These are phyloP conservation scores for Paradisaea rubra DNA, from an alignment of 2,113 vertebrate species.

Conservation along the genomic window DNA sequence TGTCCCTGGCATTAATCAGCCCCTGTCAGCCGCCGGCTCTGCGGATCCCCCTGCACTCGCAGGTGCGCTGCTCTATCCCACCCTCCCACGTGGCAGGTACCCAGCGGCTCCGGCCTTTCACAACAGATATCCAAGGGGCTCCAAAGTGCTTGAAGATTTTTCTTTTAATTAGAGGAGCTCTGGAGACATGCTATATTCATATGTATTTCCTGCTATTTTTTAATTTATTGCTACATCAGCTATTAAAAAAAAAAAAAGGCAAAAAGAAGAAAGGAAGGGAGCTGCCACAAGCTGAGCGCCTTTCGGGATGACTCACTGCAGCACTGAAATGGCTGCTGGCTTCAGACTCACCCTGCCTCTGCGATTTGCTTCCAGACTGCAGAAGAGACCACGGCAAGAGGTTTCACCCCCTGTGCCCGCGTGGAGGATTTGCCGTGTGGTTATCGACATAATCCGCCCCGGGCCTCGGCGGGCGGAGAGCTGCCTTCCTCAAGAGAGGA, in stretches of 20 bases:
- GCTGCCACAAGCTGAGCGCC: slow-evolving; percentile 29
- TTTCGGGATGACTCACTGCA: slow-evolving; percentile 54
- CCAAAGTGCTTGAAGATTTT: not conserved
- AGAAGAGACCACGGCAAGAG: not conserved
- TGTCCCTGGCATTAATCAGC: not conserved
- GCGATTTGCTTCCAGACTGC: not conserved
- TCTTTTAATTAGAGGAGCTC: slow-evolving; percentile 14
- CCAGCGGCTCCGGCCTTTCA: not conserved
- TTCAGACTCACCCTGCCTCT: slow-evolving; percentile 38
- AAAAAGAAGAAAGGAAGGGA: slow-evolving; percentile 29
- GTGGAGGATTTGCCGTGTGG: not conserved
- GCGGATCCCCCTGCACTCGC: not conserved
- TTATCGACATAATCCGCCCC: not conserved
- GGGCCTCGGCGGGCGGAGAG: fast-evolving
- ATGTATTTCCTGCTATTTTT: not conserved
- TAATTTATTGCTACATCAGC: slow-evolving; percentile 46
- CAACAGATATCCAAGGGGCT: not conserved
- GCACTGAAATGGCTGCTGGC: slow-evolving; percentile 51
- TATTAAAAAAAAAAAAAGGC: not conserved
- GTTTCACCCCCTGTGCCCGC: fast-evolving
- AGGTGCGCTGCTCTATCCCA: not conserved
- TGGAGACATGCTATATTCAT: not conserved
- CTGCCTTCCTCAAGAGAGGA: not conserved
- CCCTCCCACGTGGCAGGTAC: not conserved
- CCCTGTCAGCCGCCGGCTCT: not conserved